Conservation (phyloP, 2,797 vertebrate species). For the Taenioides sp. region DNA sequence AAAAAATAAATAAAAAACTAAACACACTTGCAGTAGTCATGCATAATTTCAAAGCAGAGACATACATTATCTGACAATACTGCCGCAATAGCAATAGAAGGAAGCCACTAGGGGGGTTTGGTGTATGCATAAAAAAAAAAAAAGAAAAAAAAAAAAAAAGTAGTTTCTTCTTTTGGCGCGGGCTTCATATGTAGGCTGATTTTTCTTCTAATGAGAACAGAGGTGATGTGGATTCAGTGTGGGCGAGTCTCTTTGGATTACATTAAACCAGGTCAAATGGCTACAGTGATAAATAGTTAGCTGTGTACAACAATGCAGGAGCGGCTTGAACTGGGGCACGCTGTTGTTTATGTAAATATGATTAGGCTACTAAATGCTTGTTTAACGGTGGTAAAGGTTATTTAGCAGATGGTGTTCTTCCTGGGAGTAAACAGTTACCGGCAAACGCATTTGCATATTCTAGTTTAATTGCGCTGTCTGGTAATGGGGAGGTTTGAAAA, state of each 20-base stretch:
- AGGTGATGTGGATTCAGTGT: conserved; percentile 48
- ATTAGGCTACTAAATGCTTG: conserved; percentile 46
- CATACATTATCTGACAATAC: conserved; percentile 20
- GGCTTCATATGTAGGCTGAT: conserved; percentile 39
- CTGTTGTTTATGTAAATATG: conserved; percentile 50
- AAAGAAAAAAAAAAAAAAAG: conserved; percentile 28
- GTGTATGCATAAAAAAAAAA: conserved; percentile 2
- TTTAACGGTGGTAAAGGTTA: conserved; percentile 52
- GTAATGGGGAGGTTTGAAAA: conserved; percentile 3
- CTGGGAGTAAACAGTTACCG: conserved; percentile 24
- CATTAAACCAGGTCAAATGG: conserved; percentile 68
- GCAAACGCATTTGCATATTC: conserved; percentile 37
- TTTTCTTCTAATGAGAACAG: conserved; percentile 56
- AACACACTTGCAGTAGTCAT: not conserved
- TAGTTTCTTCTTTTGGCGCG: conserved; percentile 32
- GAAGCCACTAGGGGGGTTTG: conserved; percentile 14
- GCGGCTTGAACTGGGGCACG: conserved; percentile 48
- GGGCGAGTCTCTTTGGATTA: conserved; percentile 59
- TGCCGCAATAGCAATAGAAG: conserved; percentile 6
- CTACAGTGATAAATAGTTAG: conserved; percentile 58
- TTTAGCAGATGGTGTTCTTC: conserved; percentile 56
- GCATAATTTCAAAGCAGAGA: conserved; percentile 10
- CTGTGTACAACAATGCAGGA: conserved; percentile 42
- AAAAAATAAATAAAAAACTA: not conserved
- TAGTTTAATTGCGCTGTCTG: conserved; percentile 27